A percentile compares a stretch with the other conserved stretches of the same genome.
phyloP scores from a whole-genome alignment of 2,888 invertebrate species.

The Polydrusus tereticollis region DNA sequence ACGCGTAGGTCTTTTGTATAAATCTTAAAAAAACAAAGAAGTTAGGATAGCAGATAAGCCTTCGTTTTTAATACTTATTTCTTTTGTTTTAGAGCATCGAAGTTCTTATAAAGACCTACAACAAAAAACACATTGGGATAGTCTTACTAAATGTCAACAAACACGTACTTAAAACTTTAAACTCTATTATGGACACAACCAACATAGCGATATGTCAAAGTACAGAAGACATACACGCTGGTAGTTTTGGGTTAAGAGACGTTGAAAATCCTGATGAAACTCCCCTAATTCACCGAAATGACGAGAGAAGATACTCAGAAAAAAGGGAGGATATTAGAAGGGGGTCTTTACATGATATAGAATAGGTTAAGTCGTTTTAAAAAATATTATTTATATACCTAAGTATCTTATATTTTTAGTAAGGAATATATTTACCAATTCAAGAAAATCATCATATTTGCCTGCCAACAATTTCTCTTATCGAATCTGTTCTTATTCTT shows the following conservation, averaged over 20 bases:
- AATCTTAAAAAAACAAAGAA: no score
- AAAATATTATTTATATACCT: background rate
- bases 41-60: no score
- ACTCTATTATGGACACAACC: constrained; percentile 48
- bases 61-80: background rate
- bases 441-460: no score
- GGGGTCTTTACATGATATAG: constrained; percentile 41
- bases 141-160: constrained; percentile 67
- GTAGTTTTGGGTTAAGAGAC: constrained; percentile 23
- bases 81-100: constrained; percentile 70
- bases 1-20: no score
- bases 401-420: no score
- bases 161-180: constrained; percentile 58
- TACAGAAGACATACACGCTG: constrained; percentile 13
- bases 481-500: no score
- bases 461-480: no score
- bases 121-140: constrained; percentile 68
- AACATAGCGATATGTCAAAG: constrained; percentile 31
- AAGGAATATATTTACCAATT: no score
- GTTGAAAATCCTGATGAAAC: constrained; percentile 30
- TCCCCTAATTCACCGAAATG: constrained; percentile 15
- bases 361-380: constrained; percentile 15
- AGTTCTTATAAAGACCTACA: constrained; percentile 71
- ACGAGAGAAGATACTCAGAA: constrained; percentile 20
- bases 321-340: constrained; percentile 31